Evolutionary conservation across 2,888 invertebrate species (phyloP), one percentile per base, ranked within the genome.

Genomic region (Dinocampus coccinellae): DNA sequence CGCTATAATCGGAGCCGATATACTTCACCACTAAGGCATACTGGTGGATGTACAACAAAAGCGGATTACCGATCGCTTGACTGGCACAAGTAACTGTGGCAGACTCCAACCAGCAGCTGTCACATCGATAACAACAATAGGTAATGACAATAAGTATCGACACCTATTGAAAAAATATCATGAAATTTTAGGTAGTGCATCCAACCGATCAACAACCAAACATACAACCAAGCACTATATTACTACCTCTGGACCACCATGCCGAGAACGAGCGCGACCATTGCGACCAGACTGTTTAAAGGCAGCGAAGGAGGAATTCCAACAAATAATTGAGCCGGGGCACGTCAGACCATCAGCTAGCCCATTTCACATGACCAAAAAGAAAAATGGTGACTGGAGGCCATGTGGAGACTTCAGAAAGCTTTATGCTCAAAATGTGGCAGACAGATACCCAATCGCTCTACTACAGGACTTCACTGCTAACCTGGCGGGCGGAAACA

Each of bases 281-380:
- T 73, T 88, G 0, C 78, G 79, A 0, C 84, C 82, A 0, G 81
- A 84, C 3, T 75, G 80, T 16, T 81, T 84, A 29, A 33, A 53
- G 3, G 78, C 77, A 6, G 83, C 82, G 0, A 84, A 81, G 64
- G 70, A 77, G 1, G 83, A 85, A 64, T 84, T 85, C 67, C 24
- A 75, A 2, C 3, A 62, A 0, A 79, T 86, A 82, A 75, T 81
- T 16, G 79, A 87, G 26, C 70, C 79, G 24, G 87, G 85, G 0
- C 86, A 88, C 4, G 84, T 85, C 39, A 76, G 87, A 10, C 87
- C 85, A 0, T 88, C 86, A 0, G 83, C 81, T 2, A 85, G 86
- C 36, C 78, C 80, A 26, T 73, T 82, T 0, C 79, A 78, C 55
- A 47, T 82, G 58, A 77, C 74, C 13, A 20, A 39, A 2, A 34